Evolutionary conservation across 2,888 invertebrate genomes (phyloP), one percentile per base, ranked within the genome.

Genomic region (Adelphocoris suturalis): DNA sequence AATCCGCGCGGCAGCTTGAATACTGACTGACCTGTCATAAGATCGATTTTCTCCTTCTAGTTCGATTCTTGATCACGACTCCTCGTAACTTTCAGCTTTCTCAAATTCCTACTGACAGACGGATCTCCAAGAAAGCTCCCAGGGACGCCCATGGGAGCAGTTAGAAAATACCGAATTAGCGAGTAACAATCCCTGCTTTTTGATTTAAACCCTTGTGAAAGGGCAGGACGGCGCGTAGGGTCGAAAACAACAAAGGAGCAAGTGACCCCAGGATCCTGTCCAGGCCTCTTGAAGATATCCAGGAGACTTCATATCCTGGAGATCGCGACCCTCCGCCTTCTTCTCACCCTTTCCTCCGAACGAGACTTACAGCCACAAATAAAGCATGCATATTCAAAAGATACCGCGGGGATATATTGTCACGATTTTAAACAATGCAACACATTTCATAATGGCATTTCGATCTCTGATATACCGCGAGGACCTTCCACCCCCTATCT

Each of bases 361-460:
- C 19, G 37, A 75, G 23, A 28, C 86, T n/a, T 23, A 28, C 47
- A 68, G 23, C 68, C 47, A 46, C 88, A 80, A 88, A 88, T 88
- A 88, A 78, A 78, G 27, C 88, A 88, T 88, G 88, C 88, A 88
- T 88, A 88, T 88, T 88, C 88, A 88, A 88, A 88, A 88, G 88
- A 88, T 78, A 88, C 88, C 88, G 88, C 88, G 46, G 68, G 75
- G 88, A 88, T 88, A 88, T 88, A 88, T 88, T 78, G 88, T 88
- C 88, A 88, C 88, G 88, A 88, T 88, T 88, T 88, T 88, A 88
- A 88, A 88, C 88, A 88, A 88, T 88, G 88, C 88, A 88, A 88
- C 88, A 88, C 88, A 88, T 88, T 88, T 88, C 88, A 88, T 88
- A 88, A 88, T 88, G 88, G 78, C 88, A 88, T 88, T 76, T 75